Percentiles rank a stretch among this genome's conserved stretches.
Conservation (phyloP, 1,140 invertebrate genomes). For the Frieseomelitta varia region DNA sequence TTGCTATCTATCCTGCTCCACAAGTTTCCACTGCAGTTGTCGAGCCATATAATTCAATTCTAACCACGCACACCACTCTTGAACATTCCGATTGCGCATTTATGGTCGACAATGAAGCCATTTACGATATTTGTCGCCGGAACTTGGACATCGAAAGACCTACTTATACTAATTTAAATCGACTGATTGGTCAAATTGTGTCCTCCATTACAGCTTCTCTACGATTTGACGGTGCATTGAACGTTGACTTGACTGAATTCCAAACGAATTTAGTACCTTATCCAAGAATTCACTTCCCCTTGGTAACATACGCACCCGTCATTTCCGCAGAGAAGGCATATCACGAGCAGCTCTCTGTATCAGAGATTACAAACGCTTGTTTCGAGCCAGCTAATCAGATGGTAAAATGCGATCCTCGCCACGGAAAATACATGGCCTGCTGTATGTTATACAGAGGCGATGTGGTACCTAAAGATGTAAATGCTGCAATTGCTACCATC, state of each 20-base stretch:
- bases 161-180: slow-evolving; percentile 83
- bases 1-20: slow-evolving; percentile 63
- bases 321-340: slow-evolving; percentile 66
- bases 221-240: slow-evolving; percentile 63
- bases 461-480: slow-evolving; percentile 64
- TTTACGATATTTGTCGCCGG: slow-evolving; percentile 95
- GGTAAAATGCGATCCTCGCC: slow-evolving; percentile 87
- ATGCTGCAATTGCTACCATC: slow-evolving; percentile 64
- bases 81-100: slow-evolving; percentile 94
- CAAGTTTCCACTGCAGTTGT: slow-evolving; percentile 63
- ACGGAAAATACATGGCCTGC: slow-evolving; percentile 82
- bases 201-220: slow-evolving; percentile 65
- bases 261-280: slow-evolving; percentile 65
- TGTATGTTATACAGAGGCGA: slow-evolving; percentile 66
- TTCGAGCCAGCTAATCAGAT: slow-evolving; percentile 87
- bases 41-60: slow-evolving; percentile 62
- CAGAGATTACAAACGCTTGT: slow-evolving; percentile 79
- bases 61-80: slow-evolving; percentile 83
- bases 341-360: slow-evolving; percentile 65
- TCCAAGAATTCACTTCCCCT: slow-evolving; percentile 61
- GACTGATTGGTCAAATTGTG: slow-evolving; percentile 73
- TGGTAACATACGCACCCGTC: slow-evolving; percentile 63
- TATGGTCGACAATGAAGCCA: slow-evolving; percentile 94
- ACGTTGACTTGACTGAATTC: slow-evolving; percentile 63
- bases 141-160: slow-evolving; percentile 94